Conservation (phyloP, 2,888 invertebrate species). For the Lycophotia porphyrea region DNA sequence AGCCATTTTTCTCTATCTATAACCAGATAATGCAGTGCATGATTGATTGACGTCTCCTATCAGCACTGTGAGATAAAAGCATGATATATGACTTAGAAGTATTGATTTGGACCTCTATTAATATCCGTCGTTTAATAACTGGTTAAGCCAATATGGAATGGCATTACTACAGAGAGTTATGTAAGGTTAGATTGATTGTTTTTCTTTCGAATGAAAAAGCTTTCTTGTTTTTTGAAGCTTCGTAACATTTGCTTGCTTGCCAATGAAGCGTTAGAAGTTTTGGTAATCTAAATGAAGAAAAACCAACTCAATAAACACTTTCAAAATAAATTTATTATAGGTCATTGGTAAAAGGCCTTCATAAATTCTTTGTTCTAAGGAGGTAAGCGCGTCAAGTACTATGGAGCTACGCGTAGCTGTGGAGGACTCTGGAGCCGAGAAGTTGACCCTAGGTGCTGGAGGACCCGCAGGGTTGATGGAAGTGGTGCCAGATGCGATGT, state of each 20-base stretch:
- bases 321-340: not conserved
- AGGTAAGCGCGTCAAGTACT: not conserved
- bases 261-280: no score
- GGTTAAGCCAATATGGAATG: slow-evolving; percentile 10
- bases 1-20: slow-evolving; percentile 39
- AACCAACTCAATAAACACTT: no score
- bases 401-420: no score
- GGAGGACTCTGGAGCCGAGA: not conserved
- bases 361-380: not conserved
- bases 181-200: not conserved
- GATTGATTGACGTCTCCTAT: slow-evolving; percentile 65
- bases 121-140: slow-evolving; percentile 53
- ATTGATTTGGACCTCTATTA: slow-evolving; percentile 56
- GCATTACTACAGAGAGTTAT: not conserved
- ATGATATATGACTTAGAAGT: slow-evolving; percentile 66
- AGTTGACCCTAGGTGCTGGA: not conserved
- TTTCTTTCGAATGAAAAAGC: not conserved
- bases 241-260: no score
- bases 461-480: not conserved
- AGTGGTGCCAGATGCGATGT: not conserved
- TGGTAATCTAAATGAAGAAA: no score
- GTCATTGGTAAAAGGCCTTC: not conserved
- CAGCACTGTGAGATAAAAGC: slow-evolving; percentile 66
- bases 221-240: no score
- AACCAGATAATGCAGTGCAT: slow-evolving; percentile 43